Percentiles rank a stretch among this genome's conserved stretches.
These are phyloP conservation scores for Calephelis nemesis DNA, from an alignment of 1,140 invertebrate genomes.

Conservation along the genomic window DNA sequence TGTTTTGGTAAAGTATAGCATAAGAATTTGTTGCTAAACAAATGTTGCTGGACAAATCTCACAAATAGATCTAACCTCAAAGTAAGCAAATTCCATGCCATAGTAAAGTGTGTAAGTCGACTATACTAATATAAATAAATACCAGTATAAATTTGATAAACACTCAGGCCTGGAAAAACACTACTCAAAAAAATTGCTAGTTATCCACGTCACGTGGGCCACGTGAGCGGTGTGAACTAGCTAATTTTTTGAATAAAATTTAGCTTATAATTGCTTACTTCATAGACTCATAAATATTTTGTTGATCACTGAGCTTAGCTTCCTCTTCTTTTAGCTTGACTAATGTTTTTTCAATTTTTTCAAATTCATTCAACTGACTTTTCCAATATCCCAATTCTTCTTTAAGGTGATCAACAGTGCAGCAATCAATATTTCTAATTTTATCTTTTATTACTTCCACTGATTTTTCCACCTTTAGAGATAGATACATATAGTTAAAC, in stretches of 20 bases:
- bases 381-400: constrained; percentile 45
- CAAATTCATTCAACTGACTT: constrained; percentile 38
- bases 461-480: constrained; percentile 35
- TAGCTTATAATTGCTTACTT: constrained; percentile 24
- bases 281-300: constrained; percentile 33
- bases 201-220: no score
- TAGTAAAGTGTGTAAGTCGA: no score
- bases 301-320: constrained; percentile 34
- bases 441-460: constrained; percentile 49
- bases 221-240: no score
- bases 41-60: no score
- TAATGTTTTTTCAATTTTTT: constrained; percentile 35
- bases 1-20: background rate
- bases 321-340: constrained; percentile 37
- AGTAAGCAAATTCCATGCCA: no score
- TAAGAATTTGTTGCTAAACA: no score
- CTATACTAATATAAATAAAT: no score
- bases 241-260: no score
- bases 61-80: no score
- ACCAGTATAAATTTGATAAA: no score
- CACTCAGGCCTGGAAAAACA: no score
- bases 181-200: no score
- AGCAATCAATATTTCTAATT: constrained; percentile 41
- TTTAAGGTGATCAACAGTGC: constrained; percentile 31
- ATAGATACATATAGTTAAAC: background rate